Conservation (phyloP, 2,797 vertebrate species). For the Lutjanus campechanus region DNA sequence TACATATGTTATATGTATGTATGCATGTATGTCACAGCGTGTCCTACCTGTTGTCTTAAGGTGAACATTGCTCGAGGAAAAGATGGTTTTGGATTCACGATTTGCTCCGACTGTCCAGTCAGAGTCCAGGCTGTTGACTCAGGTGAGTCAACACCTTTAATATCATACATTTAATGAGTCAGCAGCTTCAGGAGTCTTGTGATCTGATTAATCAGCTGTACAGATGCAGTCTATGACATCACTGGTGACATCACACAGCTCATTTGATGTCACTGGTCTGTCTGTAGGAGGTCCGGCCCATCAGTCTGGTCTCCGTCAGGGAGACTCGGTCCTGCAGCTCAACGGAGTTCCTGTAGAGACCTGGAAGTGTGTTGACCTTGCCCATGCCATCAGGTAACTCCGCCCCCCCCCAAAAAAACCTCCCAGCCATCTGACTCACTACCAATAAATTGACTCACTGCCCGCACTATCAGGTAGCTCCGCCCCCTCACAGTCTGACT, state of each 20-base stretch:
- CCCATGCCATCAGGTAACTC: conserved; percentile 92
- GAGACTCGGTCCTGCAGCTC: conserved; percentile 92
- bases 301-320: conserved; percentile 90
- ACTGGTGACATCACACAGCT: background rate
- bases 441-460: too few species aligned
- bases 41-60: conserved; percentile 73
- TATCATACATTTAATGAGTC: background rate
- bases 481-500: too few species aligned
- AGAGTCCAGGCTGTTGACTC: conserved; percentile 93
- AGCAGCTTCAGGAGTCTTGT: background rate
- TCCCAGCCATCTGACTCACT: too few species aligned
- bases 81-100: conserved; percentile 96
- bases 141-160: conserved; percentile 78
- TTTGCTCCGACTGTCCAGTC: conserved; percentile 94
- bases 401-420: too few species aligned
- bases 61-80: conserved; percentile 90
- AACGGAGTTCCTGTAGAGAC: conserved; percentile 93
- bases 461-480: conserved; percentile 92
- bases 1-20: too few species aligned
- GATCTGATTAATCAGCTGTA: background rate
- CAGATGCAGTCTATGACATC: background rate
- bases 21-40: background rate
- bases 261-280: background rate
- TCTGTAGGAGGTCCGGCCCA: conserved; percentile 91
- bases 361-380: conserved; percentile 95